These are phyloP conservation scores for Macrotus californicus DNA, from an alignment of 2,113 vertebrate genomes.

Conservation along the genomic window DNA sequence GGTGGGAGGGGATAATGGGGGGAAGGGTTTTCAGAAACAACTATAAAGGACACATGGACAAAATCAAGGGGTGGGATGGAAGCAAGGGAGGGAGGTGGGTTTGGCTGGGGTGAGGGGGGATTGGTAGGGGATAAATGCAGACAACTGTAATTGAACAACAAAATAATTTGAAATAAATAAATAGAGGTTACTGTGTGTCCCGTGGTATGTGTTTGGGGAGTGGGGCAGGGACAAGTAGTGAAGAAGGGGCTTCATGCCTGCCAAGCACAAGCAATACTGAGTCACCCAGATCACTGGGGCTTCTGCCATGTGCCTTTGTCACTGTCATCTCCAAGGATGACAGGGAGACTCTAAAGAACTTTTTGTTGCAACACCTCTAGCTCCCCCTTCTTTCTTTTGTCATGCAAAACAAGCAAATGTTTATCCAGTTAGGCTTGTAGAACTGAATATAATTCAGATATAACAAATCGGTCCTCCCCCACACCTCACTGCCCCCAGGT, in stretches of 20 bases:
- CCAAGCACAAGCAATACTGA: rapidly evolving
- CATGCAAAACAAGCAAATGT: neutral
- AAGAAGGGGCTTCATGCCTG: neutral
- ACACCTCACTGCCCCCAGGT: neutral
- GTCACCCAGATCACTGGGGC: neutral
- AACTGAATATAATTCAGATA: neutral
- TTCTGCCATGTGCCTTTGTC: neutral
- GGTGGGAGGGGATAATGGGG: too few relatives aligned
- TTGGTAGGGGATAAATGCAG: too few relatives aligned
- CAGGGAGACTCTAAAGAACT: neutral
- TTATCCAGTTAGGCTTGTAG: neutral
- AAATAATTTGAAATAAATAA: neutral
- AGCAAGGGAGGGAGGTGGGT: too few relatives aligned
- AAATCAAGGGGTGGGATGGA: too few relatives aligned
- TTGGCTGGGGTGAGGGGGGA: too few relatives aligned
- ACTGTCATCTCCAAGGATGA: neutral
- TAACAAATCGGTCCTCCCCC: neutral
- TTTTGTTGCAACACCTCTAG: neutral
- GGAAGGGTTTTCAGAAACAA: too few relatives aligned
- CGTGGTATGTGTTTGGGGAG: neutral
- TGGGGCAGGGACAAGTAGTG: neutral
- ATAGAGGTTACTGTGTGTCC: neutral
- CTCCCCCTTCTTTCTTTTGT: neutral
- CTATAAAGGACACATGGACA: too few relatives aligned
- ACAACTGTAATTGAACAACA: too few relatives aligned